Percentiles rank a stretch among this genome's conserved stretches.
phyloP scores from a whole-genome alignment of 2,888 invertebrate species.

The Timema podura region DNA sequence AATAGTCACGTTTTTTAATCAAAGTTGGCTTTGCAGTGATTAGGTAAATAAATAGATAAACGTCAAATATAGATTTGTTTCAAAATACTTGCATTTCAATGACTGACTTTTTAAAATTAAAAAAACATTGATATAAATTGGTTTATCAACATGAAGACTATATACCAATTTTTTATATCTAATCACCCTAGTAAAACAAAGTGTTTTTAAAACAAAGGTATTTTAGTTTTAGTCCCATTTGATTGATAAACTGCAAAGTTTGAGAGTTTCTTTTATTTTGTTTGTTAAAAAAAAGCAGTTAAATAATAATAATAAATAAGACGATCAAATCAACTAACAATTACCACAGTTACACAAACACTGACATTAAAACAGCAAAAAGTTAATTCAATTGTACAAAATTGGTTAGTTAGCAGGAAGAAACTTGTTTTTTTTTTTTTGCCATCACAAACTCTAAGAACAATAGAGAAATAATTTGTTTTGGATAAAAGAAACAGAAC shows the following conservation, averaged over 20 bases:
- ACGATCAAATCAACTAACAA: constrained; percentile 7
- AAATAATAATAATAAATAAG: background rate
- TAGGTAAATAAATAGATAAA: too few relatives aligned
- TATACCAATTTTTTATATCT: too few relatives aligned
- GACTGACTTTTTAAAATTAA: too few relatives aligned
- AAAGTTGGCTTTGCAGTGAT: too few relatives aligned
- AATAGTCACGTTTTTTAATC: too few relatives aligned
- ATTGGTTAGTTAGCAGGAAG: constrained; percentile 9
- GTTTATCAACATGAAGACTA: too few relatives aligned
- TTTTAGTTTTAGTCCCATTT: too few relatives aligned
- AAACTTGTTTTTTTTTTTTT: background rate
- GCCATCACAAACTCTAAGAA: constrained; percentile 11
- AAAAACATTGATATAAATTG: too few relatives aligned
- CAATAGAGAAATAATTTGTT: constrained; percentile 6
- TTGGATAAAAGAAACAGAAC: background rate
- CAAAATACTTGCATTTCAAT: too few relatives aligned
- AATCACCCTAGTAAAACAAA: too few relatives aligned
- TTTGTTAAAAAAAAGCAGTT: background rate
- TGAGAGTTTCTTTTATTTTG: background rate
- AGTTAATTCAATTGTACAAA: background rate
- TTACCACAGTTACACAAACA: constrained; percentile 8
- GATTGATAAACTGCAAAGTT: background rate
- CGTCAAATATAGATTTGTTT: too few relatives aligned
- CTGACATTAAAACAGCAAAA: constrained; percentile 7
- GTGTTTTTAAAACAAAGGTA: too few relatives aligned